Percentiles rank a stretch among this genome's conserved stretches.
phyloP scores from a whole-genome alignment of 2,113 vertebrate species.

The Stomatorhinus ivindoensis region DNA sequence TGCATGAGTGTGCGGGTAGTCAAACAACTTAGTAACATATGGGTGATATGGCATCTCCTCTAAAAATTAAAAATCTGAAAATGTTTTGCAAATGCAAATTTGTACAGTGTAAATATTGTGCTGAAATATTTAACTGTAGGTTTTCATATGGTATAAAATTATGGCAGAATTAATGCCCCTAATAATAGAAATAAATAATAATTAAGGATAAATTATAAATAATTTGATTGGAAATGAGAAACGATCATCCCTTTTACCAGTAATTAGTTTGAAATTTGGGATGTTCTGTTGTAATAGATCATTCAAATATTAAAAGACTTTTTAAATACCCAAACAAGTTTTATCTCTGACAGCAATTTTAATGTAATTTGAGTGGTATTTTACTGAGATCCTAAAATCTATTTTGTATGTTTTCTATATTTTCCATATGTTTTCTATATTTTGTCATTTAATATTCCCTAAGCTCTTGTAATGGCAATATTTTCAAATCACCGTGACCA shows the following conservation, averaged over 20 bases:
- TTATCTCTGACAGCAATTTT: not conserved
- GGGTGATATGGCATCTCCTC: not conserved
- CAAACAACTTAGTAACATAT: not conserved
- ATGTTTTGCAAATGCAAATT: constrained; percentile 40
- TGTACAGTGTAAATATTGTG: constrained; percentile 57
- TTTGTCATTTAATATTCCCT: not conserved
- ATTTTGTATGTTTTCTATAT: not conserved
- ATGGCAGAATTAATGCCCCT: not conserved
- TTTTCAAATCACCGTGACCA: not conserved
- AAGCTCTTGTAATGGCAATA: not conserved
- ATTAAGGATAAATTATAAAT: not conserved
- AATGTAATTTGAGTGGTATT: not conserved
- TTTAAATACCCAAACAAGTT: not conserved
- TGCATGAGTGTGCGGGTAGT: not conserved
- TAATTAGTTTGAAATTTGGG: constrained; percentile 10
- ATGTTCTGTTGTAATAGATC: not conserved
- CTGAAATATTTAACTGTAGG: constrained; percentile 48
- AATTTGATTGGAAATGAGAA: not conserved
- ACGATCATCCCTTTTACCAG: not conserved
- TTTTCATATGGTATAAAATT: constrained; percentile 40
- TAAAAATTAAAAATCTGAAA: constrained; percentile 29
- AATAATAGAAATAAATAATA: not conserved
- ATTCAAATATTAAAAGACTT: not conserved
- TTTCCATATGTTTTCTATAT: not conserved
- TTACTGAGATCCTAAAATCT: not conserved